Percentiles rank a stretch among this genome's conserved stretches.
Evolutionary conservation across 2,888 invertebrate species (phyloP).

Genomic region (Erannis defoliaria): DNA sequence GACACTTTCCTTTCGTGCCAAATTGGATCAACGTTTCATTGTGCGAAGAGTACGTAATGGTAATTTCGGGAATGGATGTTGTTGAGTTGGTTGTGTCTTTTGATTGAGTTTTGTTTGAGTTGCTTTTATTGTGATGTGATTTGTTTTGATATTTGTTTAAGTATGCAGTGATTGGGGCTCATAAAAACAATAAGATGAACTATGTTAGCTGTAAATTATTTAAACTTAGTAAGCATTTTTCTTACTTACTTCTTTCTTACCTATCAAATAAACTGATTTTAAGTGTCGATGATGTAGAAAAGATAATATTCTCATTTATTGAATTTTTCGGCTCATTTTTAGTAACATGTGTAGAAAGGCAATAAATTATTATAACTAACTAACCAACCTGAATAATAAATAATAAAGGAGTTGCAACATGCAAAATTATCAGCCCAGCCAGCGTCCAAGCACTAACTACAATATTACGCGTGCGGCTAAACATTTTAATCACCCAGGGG

Average conservation of each 20-base stretch:
- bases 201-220: not conserved
- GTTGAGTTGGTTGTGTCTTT: slow-evolving; percentile 58
- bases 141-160: slow-evolving; percentile 24
- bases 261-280: no score
- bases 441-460: slow-evolving; percentile 11
- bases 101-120: slow-evolving; percentile 48
- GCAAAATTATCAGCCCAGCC: slow-evolving; percentile 11
- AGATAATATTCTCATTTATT: no score
- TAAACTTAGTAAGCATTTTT: no score
- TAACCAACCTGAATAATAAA: not conserved
- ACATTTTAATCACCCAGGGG: slow-evolving; percentile 65
- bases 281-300: no score
- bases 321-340: no score
- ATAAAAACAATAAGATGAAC: not conserved
- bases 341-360: not conserved
- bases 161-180: not conserved
- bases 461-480: slow-evolving; percentile 59
- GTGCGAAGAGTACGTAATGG: slow-evolving; percentile 67
- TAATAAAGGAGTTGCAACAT: not conserved
- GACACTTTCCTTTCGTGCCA: slow-evolving; percentile 74
- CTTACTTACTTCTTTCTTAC: no score
- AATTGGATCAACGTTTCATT: slow-evolving; percentile 77
- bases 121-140: slow-evolving; percentile 31
- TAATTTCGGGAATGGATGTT: slow-evolving; percentile 63
- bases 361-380: not conserved